Base-by-base conservation (phyloP, 2,113 vertebrate species). In the Muntiacus muntjak region DNA sequence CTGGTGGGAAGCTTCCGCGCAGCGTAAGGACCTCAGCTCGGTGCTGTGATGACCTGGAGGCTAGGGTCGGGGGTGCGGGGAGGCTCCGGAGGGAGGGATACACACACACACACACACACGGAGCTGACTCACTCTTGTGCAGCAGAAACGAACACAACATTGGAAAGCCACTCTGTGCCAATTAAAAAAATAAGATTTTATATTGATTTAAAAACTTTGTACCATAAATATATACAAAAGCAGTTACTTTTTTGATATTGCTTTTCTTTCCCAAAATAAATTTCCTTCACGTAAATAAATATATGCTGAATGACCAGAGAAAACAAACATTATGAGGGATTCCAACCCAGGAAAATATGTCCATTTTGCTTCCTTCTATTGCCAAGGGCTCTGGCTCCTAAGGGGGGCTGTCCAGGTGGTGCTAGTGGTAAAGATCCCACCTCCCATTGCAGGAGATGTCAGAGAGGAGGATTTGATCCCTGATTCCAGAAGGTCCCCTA, bases 371-470 rank as follows among this genome's bases (percentile, higher is more conserved):
- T 60, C 33, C 23, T 86, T 81, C 81, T 28, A 2, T 50, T 2
- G 1, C n/a, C 26, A 11, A 13, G 50, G 79, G 13, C 4, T 67
- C 40, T 3, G 7, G 23, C 25, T 54, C 16, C 28, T 11, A 43
- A 21, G 62, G n/a, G 28, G n/a, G 17, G 17, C 64, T 36, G 64
- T 36, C 33, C 64, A 2, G 4, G 17, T 11, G 19, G n/a, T 1
- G 2, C 5, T 12, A 23, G n/a, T 21, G 67, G n/a, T 12, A 1
- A 12, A 12, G 67, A 11, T 6, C 67, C 67, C n/a, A 6, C n/a
- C 64, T 71, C 17, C 67, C 36, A 14, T 0, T 14, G 12, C 36
- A 43, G 71, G 23, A 43, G 71, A 6, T 9, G 0, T 6, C 67
- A 71, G n/a, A 71, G 19, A 40, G 1, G 11, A 14, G 36, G 71